Evolutionary conservation across 1,140 invertebrate genomes (phyloP).

Genomic region (Nephila pilipes): DNA sequence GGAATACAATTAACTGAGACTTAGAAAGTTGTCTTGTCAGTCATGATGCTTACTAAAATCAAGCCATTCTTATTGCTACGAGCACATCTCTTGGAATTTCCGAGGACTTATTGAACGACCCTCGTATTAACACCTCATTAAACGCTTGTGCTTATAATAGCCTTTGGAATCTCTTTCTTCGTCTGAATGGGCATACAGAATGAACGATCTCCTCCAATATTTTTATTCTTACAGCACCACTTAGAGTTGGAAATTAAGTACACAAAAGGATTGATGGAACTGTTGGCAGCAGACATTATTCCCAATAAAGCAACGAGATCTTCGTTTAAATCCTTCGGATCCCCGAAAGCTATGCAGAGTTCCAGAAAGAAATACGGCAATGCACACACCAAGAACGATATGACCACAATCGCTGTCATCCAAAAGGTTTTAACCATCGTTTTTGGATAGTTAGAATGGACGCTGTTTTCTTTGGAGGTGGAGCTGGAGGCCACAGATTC

Average conservation of each 20-base stretch:
- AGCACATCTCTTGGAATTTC: too few species aligned
- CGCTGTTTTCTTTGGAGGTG: slow-evolving; percentile 77
- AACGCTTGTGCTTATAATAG: slow-evolving; percentile 1
- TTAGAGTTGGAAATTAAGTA: slow-evolving; percentile 64
- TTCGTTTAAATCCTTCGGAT: slow-evolving; percentile 53
- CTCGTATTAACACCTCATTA: background rate
- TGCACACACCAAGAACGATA: slow-evolving; percentile 80
- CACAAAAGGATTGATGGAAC: slow-evolving; percentile 69
- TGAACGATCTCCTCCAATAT: background rate
- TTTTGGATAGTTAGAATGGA: slow-evolving; percentile 74
- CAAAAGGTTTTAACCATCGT: slow-evolving; percentile 82
- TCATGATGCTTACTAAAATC: too few species aligned
- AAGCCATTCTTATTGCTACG: too few species aligned
- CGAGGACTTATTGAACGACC: too few species aligned
- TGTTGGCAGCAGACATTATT: slow-evolving; percentile 72
- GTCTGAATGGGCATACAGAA: background rate
- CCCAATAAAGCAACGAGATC: slow-evolving; percentile 67
- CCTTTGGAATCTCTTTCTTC: background rate
- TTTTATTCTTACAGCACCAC: background rate
- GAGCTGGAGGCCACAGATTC: slow-evolving; percentile 4
- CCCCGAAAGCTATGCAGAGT: slow-evolving; percentile 78
- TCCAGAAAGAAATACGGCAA: slow-evolving; percentile 81
- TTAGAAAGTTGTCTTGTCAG: too few species aligned
- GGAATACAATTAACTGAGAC: too few species aligned
- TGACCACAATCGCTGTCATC: slow-evolving; percentile 81